Evolutionary conservation across 2,888 invertebrate species (phyloP), one percentile per base, ranked within the genome.

Genomic region (Ctenicera cuprea): DNA sequence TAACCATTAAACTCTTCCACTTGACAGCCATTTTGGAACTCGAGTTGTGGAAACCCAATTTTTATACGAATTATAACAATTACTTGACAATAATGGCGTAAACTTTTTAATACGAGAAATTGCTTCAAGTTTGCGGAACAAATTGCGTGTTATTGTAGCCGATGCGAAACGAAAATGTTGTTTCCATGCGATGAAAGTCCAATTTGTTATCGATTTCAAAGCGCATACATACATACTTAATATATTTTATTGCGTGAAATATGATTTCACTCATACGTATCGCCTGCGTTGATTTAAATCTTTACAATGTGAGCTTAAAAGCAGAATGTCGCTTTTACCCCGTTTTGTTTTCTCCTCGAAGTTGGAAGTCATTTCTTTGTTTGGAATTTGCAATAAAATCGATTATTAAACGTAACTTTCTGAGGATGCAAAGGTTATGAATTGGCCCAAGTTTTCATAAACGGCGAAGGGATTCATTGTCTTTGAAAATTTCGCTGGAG

Each of bases 11-110:
- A 67, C 20, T 66, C 65, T 63, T 69, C 45, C 63, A 61, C 64
- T 38, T 63, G 59, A 62, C 64, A 64, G 64, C 73, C 73, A 73
- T 73, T 68, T 73, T 73, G 73, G 48, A 68, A 64, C 45, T 37
- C 14, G 14, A 48, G 41, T 59, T 54, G 48, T 38, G 45, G 45
- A 68, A 67, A 26, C 26, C 26, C 3, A 26, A 26, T 26, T 33
- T 33, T 33, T 33, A 33, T 33, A 4, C 33, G 9, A 59, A 16
- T 59, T 33, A 14, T 33, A 20, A 20, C 59, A 41, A 37, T 37
- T 38, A 37, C 38, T 12, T 5, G 7, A 41, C 33, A 59, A n/a
- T n/a, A 20, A 38, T 18, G 59, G 59, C 59, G 59, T 16, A 22
- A 16, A 14, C 38, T 59, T 59, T 54, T 59, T 57, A 33, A 38